These are phyloP conservation scores for Bellardia pandia DNA, from an alignment of 2,888 invertebrate genomes.

Conservation along the genomic window DNA sequence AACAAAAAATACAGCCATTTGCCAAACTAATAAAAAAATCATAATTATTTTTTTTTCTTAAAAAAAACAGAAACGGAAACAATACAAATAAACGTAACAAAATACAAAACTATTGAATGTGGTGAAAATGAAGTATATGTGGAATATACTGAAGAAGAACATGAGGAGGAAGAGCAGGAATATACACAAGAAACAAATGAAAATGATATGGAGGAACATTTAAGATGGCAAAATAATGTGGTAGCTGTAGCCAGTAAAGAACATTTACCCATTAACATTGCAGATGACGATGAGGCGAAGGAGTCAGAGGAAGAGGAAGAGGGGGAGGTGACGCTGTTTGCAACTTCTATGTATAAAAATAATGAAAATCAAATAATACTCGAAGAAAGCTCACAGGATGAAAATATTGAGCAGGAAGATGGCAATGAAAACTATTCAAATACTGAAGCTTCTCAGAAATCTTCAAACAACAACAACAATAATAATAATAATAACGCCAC, in stretches of 20 bases:
- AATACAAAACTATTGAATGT: slow-evolving; percentile 25
- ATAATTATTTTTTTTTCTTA: slow-evolving; percentile 38
- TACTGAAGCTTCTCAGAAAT: not conserved
- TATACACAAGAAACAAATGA: slow-evolving; percentile 15
- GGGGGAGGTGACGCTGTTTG: not conserved
- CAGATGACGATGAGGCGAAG: not conserved
- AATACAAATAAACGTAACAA: slow-evolving; percentile 64
- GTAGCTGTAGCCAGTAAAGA: slow-evolving; percentile 72
- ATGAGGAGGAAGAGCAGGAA: slow-evolving; percentile 25
- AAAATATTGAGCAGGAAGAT: slow-evolving; percentile 20
- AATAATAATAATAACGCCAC: not conserved
- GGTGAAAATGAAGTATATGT: slow-evolving; percentile 32
- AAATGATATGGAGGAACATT: slow-evolving; percentile 47
- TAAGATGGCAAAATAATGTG: slow-evolving; percentile 72
- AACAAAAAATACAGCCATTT: not conserved
- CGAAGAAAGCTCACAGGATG: slow-evolving; percentile 59
- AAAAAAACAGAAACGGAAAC: slow-evolving; percentile 70
- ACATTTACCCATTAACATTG: slow-evolving; percentile 67
- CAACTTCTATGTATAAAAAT: not conserved
- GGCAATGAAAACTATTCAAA: not conserved
- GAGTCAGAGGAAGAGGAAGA: not conserved
- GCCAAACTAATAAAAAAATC: not conserved
- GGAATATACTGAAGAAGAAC: slow-evolving; percentile 38
- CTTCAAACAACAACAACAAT: not conserved
- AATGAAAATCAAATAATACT: slow-evolving; percentile 22